Percentiles rank a stretch among this genome's conserved stretches.
Evolutionary conservation across 2,797 vertebrate species (phyloP).

Genomic region (Antrozous pallidus): DNA sequence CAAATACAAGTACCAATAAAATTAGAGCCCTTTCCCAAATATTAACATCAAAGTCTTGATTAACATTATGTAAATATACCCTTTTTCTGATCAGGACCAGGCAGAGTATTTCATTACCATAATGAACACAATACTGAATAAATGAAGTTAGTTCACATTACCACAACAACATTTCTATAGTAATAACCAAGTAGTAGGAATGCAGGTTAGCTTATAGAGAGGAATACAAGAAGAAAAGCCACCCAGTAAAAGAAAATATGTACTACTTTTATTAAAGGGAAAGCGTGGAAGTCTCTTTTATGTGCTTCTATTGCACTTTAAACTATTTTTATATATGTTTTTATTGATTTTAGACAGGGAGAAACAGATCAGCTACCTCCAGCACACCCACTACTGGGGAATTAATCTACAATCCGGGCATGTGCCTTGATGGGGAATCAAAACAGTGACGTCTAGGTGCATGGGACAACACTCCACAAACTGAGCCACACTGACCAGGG

Average conservation of each 20-base stretch:
- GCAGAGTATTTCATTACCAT: conserved; percentile 77
- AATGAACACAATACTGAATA: conserved; percentile 56
- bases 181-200: conserved; percentile 55
- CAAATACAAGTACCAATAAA: conserved; percentile 56
- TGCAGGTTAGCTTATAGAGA: not conserved
- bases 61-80: conserved; percentile 77
- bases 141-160: conserved; percentile 65
- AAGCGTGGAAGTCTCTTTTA: conserved; percentile 10
- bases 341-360: not conserved
- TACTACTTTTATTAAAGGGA: not conserved
- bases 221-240: not conserved
- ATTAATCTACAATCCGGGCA: not conserved
- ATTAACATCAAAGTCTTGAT: conserved; percentile 76
- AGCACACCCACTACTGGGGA: not conserved
- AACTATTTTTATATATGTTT: not conserved
- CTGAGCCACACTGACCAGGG: not conserved
- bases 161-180: conserved; percentile 52
- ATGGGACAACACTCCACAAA: not conserved
- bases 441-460: not conserved
- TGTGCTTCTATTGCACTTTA: not conserved
- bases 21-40: conserved; percentile 75
- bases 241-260: not conserved
- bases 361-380: not conserved
- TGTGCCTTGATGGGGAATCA: not conserved
- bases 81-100: conserved; percentile 75